phyloP scores from a whole-genome alignment of 2,888 invertebrate species.

The Hydroisotoma schaefferi region DNA sequence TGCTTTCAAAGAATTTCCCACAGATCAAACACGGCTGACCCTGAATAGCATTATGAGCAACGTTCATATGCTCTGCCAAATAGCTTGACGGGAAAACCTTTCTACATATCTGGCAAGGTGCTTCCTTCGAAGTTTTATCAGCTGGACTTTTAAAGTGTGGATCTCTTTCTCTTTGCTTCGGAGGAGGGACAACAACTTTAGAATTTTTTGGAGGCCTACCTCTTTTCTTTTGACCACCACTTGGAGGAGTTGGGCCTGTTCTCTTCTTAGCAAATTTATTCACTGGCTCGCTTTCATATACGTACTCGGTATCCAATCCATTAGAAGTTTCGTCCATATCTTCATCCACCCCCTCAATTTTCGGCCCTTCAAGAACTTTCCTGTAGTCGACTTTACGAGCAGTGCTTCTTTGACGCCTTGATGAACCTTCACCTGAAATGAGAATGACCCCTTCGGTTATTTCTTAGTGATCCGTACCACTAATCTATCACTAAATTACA shows the following conservation, averaged over 20 bases:
- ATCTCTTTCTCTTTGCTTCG: background rate
- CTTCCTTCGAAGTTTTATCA: slow-evolving; percentile 2
- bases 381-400: slow-evolving; percentile 13
- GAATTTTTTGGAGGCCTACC: slow-evolving; percentile 3
- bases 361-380: slow-evolving; percentile 13
- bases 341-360: slow-evolving; percentile 9
- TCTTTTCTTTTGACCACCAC: background rate
- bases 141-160: slow-evolving; percentile 7
- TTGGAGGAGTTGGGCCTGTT: background rate
- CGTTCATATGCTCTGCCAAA: slow-evolving; percentile 15
- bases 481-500: too few species aligned
- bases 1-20: slow-evolving; percentile 11
- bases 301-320: slow-evolving; percentile 7
- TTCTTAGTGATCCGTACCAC: background rate
- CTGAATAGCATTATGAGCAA: slow-evolving; percentile 10
- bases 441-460: background rate
- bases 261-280: slow-evolving; percentile 2
- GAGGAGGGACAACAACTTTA: background rate
- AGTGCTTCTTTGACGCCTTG: slow-evolving; percentile 1
- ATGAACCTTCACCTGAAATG: background rate
- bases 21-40: slow-evolving; percentile 18
- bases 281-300: background rate
- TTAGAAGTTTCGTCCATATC: slow-evolving; percentile 8
- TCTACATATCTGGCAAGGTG: slow-evolving; percentile 4
- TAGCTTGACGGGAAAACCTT: slow-evolving; percentile 3